Conservation (phyloP, 2,888 invertebrate species). For the Hirtodrosophila histrioides region DNA sequence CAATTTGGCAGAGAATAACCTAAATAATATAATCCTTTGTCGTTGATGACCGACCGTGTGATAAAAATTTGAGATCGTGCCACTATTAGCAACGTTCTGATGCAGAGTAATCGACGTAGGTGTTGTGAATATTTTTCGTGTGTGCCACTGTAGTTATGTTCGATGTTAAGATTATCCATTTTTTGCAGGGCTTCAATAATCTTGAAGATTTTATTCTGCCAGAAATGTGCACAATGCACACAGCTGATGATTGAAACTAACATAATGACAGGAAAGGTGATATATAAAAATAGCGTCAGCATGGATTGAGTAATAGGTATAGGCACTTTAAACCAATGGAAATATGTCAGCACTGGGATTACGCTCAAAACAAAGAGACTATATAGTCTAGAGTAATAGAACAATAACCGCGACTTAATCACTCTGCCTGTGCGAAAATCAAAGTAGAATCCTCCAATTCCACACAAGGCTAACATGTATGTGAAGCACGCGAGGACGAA, state of each 20-base stretch:
- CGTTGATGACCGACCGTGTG: neutral
- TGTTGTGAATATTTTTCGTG: neutral
- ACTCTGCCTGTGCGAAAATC: neutral
- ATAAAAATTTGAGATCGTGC: neutral
- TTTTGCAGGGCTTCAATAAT: conserved; percentile 8
- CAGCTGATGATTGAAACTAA: neutral
- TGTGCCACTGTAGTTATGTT: neutral
- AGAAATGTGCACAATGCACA: conserved; percentile 3
- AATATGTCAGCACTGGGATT: too few species aligned
- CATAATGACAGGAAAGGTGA: neutral
- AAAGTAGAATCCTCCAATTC: conserved; percentile 5
- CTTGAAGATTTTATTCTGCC: conserved; percentile 21
- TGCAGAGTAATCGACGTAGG: neutral
- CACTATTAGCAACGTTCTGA: neutral
- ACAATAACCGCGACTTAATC: conserved; percentile 1
- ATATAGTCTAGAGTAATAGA: neutral
- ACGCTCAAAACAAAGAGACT: neutral
- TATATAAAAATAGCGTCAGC: neutral
- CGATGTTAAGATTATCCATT: neutral
- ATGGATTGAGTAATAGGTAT: neutral
- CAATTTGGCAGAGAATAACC: too few species aligned
- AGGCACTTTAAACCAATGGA: rapidly evolving
- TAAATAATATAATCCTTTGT: neutral
- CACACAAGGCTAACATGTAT: conserved; percentile 10
- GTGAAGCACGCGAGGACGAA: conserved; percentile 4